Evolutionary conservation across 1,140 invertebrate genomes (phyloP), one percentile per base, ranked within the genome.

Genomic region (Schlechtendalia chinensis): DNA sequence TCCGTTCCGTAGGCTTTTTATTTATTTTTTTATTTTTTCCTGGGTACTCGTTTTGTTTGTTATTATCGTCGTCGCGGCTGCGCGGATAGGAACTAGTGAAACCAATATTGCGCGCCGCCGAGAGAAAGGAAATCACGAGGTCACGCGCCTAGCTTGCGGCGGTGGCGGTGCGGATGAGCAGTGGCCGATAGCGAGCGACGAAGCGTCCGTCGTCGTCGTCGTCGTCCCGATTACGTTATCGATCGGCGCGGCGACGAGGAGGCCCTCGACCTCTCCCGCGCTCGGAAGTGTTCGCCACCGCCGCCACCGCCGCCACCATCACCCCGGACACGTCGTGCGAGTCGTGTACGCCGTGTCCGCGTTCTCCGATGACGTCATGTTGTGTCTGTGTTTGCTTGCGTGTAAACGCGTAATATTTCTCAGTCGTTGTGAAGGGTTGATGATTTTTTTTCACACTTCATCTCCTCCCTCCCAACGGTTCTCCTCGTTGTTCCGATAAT

Each of bases 61-160:
- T 12, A 72, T 2, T n/a, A 29, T 72, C 19, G 12, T 72, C 10
- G 47, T 19, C 2, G 27, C 6, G 45, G 8, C 10, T 1, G 17
- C 17, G 27, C 2, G 27, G 67, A 47, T 29, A 58, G 74, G 74
- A 79, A 59, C 24, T 22, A 79, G 54, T 79, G 74, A 63, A 79
- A 63, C 56, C 47, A 39, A 32, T 53, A 79, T 59, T 79, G 56
- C 39, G n/a, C 10, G 54, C 72, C 19, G 11, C 22, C 58, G 45
- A 63, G 75, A 79, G 75, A 79, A 79, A 79, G 75, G 75, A 79
- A 79, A 79, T 79, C 58, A 79, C 75, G 75, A 79, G 75, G 75
- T 79, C 75, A 79, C 58, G 39, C 75, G 45, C 56, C 22, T 0
- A 63, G 39, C 75, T 61, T 47, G 22, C 22, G 22, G 5, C 12